Evolutionary conservation across 2,113 vertebrate genomes (phyloP).

Genomic region (Panthera tigris): DNA sequence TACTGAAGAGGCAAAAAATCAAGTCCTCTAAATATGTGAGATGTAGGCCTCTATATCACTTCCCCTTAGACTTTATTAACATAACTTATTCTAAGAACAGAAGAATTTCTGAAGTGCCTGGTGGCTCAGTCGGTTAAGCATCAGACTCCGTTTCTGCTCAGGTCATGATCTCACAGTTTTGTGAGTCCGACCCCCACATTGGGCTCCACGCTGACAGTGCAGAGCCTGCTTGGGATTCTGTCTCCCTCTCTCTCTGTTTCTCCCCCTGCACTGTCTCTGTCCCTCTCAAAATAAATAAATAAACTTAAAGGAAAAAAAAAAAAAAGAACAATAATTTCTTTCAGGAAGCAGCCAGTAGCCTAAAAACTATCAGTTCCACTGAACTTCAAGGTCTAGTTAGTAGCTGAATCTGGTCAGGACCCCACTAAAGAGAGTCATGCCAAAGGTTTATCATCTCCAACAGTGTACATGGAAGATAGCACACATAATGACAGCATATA

Average conservation of each 20-base stretch:
- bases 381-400: not conserved
- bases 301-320: too few relatives aligned
- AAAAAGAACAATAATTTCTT: not conserved
- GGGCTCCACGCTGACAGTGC: too few relatives aligned
- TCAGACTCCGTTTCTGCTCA: too few relatives aligned
- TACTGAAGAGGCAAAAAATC: not conserved
- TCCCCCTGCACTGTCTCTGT: too few relatives aligned
- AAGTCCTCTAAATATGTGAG: not conserved
- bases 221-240: too few relatives aligned
- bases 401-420: not conserved
- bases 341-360: not conserved
- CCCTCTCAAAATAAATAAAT: too few relatives aligned
- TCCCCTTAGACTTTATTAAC: not conserved
- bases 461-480: not conserved
- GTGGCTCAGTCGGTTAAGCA: too few relatives aligned
- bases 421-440: not conserved
- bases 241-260: too few relatives aligned
- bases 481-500: not conserved
- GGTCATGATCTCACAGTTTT: too few relatives aligned
- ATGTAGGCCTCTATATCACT: not conserved
- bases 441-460: not conserved
- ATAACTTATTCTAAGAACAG: not conserved
- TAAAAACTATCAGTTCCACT: not conserved
- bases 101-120: not conserved
- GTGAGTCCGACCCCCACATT: too few relatives aligned